Evolutionary conservation across 92 coral and sea anemone species (phyloP).

Genomic region (Palythoa heliodiscus): DNA sequence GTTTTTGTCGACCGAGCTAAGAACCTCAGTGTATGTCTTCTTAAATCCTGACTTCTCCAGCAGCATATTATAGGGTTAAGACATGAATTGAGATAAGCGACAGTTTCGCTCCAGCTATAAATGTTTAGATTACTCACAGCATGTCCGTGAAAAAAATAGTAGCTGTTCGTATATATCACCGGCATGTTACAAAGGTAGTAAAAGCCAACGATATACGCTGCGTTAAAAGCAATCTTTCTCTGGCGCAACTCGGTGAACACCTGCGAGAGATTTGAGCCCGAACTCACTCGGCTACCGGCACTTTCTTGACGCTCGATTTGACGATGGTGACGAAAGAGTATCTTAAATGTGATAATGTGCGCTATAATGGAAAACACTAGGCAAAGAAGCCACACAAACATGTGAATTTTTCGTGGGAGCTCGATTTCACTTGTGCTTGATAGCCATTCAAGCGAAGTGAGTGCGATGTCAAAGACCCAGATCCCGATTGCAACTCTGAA

Average conservation of each 20-base stretch:
- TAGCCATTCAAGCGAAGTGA: background rate
- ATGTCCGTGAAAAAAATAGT: conserved; percentile 59
- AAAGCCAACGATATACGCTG: conserved; percentile 76
- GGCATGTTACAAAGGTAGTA: conserved; percentile 76
- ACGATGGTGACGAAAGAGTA: conserved; percentile 65
- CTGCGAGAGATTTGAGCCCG: conserved; percentile 28
- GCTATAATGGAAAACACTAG: conserved; percentile 48
- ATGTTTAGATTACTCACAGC: conserved; percentile 50
- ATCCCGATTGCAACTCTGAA: conserved; percentile 10
- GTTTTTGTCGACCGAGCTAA: background rate
- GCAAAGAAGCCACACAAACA: background rate
- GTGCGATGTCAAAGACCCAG: conserved; percentile 9
- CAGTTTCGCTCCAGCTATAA: conserved; percentile 79
- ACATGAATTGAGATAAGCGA: conserved; percentile 74
- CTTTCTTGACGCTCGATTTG: conserved; percentile 63
- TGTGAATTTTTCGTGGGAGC: conserved; percentile 7
- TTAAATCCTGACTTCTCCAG: conserved; percentile 64
- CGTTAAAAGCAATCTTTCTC: conserved; percentile 65
- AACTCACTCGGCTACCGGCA: background rate
- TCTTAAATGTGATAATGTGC: conserved; percentile 54
- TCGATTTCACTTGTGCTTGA: background rate
- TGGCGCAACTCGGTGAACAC: conserved; percentile 50
- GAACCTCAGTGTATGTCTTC: conserved; percentile 33
- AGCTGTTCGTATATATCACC: conserved; percentile 60
- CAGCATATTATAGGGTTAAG: conserved; percentile 77